phyloP scores from a whole-genome alignment of 2,797 vertebrate genomes.

The Jordanella pulchra region DNA sequence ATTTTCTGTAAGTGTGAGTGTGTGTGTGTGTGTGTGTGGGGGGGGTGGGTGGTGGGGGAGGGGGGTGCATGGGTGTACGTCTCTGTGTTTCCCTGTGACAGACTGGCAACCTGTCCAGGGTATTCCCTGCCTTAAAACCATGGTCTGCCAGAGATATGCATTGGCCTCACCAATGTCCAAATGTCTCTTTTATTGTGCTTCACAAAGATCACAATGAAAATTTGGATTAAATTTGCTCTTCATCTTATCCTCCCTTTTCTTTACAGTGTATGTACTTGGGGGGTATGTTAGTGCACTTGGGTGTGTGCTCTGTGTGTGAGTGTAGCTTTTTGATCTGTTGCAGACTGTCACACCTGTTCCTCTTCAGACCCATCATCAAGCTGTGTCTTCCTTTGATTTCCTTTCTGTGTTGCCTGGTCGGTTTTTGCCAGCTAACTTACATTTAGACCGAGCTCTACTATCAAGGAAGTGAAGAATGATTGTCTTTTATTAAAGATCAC shows the following conservation, averaged over 20 bases:
- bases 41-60: too few species aligned
- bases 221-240: background rate
- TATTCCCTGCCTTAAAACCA: too few species aligned
- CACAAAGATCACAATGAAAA: background rate
- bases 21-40: too few species aligned
- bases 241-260: background rate
- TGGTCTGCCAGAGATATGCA: too few species aligned
- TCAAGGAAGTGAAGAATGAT: background rate
- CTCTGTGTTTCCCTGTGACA: too few species aligned
- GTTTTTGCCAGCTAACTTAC: conserved; percentile 1
- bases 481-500: too few species aligned
- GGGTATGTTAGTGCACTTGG: background rate
- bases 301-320: background rate
- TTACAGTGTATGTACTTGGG: background rate
- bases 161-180: too few species aligned
- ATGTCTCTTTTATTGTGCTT: background rate
- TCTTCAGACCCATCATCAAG: background rate
- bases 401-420: background rate
- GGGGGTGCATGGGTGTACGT: too few species aligned
- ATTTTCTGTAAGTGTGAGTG: too few species aligned
- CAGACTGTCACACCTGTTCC: background rate
- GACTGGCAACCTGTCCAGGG: too few species aligned
- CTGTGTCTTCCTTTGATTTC: background rate
- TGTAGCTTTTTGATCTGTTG: background rate
- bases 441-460: background rate